These are phyloP conservation scores for Virgularia gustaviana DNA, from an alignment of 92 coral and sea anemone species.

Conservation along the genomic window DNA sequence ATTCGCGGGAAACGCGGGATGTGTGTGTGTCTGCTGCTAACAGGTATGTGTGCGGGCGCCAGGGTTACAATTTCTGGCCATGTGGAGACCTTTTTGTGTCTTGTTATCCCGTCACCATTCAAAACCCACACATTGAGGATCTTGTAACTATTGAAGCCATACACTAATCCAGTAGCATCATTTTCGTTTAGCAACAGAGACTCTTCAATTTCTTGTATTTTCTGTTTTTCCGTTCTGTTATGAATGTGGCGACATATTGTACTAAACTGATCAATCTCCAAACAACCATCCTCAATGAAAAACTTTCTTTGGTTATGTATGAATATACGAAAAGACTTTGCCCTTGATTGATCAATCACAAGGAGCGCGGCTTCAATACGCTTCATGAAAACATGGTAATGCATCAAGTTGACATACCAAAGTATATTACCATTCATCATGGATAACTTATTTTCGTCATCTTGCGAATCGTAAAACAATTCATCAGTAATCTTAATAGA, in stretches of 20 bases:
- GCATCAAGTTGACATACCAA: not conserved
- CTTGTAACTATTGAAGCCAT: not conserved
- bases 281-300: too few species aligned
- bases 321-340: conserved; percentile 32
- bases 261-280: too few species aligned
- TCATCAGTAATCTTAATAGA: not conserved
- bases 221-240: not conserved
- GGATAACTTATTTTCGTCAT: conserved; percentile 4
- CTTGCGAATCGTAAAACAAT: not conserved
- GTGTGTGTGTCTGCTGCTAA: too few species aligned
- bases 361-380: conserved; percentile 36
- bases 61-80: too few species aligned
- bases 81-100: too few species aligned
- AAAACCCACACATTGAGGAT: conserved; percentile 8
- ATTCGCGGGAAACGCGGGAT: too few species aligned
- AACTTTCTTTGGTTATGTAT: conserved; percentile 3
- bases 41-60: too few species aligned
- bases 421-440: not conserved
- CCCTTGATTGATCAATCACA: conserved; percentile 44
- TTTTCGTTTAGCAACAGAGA: not conserved
- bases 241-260: too few species aligned
- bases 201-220: not conserved
- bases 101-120: not conserved
- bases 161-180: not conserved
- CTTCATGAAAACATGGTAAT: not conserved